These are phyloP conservation scores for Protonibea diacanthus DNA, from an alignment of 2,797 vertebrate species.

Conservation along the genomic window DNA sequence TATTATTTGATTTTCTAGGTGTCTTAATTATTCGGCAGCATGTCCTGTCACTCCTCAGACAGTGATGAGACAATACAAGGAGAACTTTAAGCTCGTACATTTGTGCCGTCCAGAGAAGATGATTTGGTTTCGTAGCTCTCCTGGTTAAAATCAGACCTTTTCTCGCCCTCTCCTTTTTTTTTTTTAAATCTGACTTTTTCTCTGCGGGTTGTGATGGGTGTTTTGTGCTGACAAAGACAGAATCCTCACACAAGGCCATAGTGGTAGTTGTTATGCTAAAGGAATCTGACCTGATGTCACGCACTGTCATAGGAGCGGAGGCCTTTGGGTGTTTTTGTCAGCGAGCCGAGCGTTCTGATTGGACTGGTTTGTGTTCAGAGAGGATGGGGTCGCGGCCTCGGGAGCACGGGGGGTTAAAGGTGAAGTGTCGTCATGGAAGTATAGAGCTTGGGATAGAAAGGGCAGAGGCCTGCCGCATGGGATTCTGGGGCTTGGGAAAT, in stretches of 20 bases:
- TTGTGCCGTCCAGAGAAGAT: background rate
- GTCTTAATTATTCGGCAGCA: constrained; percentile 11
- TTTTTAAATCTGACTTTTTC: constrained; percentile 32
- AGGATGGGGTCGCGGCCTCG: constrained; percentile 72
- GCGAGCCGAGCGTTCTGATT: constrained; percentile 67
- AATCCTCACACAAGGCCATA: constrained; percentile 61
- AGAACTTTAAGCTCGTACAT: constrained; percentile 4
- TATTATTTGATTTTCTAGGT: background rate
- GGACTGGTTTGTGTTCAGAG: constrained; percentile 77
- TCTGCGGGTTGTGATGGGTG: constrained; percentile 43
- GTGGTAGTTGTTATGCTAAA: constrained; percentile 82
- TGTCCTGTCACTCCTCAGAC: constrained; percentile 14
- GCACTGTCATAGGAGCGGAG: constrained; percentile 79
- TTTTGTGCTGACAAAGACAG: constrained; percentile 79
- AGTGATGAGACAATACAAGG: background rate
- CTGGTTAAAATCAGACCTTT: constrained; percentile 29
- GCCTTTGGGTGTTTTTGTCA: constrained; percentile 84
- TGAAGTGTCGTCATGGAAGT: constrained; percentile 84
- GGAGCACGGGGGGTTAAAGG: constrained; percentile 79
- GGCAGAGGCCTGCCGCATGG: constrained; percentile 71
- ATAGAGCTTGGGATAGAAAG: constrained; percentile 76
- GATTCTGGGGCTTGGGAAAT: constrained; percentile 79
- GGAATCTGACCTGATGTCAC: constrained; percentile 86
- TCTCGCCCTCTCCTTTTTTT: background rate
- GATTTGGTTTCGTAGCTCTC: background rate